These are phyloP conservation scores for Nasua narica DNA, from an alignment of 2,797 vertebrate genomes.

Conservation along the genomic window DNA sequence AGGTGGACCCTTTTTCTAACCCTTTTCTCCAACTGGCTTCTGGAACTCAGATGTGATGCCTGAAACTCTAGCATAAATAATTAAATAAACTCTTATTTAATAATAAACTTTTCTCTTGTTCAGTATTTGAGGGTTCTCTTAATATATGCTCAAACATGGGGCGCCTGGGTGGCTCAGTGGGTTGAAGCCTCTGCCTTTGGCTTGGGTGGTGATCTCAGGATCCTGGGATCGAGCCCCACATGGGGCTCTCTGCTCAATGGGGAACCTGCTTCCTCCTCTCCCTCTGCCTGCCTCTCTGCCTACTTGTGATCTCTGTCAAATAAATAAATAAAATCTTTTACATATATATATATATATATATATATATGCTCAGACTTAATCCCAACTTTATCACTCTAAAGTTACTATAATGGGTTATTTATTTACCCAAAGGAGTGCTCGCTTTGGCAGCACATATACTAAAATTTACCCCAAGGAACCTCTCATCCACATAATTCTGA, in stretches of 20 bases:
- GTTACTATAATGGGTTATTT: background rate
- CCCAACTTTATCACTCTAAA: background rate
- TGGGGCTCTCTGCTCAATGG: too few species aligned
- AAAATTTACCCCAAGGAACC: background rate
- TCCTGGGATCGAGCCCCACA: too few species aligned
- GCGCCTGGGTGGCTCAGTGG: too few species aligned
- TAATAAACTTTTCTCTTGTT: background rate
- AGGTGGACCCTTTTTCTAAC: background rate
- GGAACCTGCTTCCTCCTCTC: too few species aligned
- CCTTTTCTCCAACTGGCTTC: background rate
- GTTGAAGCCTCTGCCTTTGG: too few species aligned
- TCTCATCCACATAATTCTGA: background rate
- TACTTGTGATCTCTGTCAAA: too few species aligned
- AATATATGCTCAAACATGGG: background rate
- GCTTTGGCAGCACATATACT: too few species aligned
- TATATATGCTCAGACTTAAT: background rate
- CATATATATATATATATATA: too few species aligned
- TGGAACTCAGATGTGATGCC: background rate
- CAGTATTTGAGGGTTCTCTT: background rate
- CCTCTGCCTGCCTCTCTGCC: too few species aligned
- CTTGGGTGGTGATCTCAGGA: too few species aligned
- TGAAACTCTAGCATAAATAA: background rate
- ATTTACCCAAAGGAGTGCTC: background rate
- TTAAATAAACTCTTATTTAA: background rate
- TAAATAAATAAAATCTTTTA: too few species aligned